A percentile compares a stretch with the other conserved stretches of the same genome.
Conservation (phyloP, 2,113 vertebrate genomes). For the Tretioscincus oriximinensis region DNA sequence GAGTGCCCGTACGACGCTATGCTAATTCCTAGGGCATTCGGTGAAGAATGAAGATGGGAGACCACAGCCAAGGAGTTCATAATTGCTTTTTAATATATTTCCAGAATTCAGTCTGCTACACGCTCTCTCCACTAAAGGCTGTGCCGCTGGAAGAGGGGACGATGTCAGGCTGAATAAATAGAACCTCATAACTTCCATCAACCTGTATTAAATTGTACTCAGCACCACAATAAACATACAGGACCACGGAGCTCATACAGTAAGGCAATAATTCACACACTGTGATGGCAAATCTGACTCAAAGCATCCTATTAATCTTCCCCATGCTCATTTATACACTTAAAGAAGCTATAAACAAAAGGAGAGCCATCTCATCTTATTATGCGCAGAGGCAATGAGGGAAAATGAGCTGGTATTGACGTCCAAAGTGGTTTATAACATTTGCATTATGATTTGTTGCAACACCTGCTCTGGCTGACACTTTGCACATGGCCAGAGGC, state of each 20-base stretch:
- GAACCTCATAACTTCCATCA: conserved; percentile 62
- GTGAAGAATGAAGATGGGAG: conserved; percentile 61
- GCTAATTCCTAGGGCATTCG: conserved; percentile 64
- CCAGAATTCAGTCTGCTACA: conserved; percentile 68
- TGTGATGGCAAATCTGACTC: conserved; percentile 42
- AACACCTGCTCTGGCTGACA: no score
- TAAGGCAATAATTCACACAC: conserved; percentile 53
- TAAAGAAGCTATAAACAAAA: conserved; percentile 61
- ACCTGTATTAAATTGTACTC: conserved; percentile 53
- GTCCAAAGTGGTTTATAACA: conserved; percentile 63
- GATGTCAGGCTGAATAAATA: conserved; percentile 59
- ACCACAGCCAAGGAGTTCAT: conserved; percentile 67
- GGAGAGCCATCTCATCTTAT: conserved; percentile 56
- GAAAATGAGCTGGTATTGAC: conserved; percentile 24
- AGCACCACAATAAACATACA: conserved; percentile 47
- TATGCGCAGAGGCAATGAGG: conserved; percentile 30
- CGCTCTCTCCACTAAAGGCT: conserved; percentile 50
- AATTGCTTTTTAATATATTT: conserved; percentile 77
- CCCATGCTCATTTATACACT: conserved; percentile 52
- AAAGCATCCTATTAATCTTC: conserved; percentile 59
- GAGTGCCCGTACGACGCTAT: conserved; percentile 67
- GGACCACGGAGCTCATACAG: conserved; percentile 50
- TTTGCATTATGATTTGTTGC: conserved; percentile 36
- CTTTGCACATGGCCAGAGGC: no score
- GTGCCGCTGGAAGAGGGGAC: conserved; percentile 53